Conservation (phyloP, 2,113 vertebrate species). For the Chelonoidis abingdonii region DNA sequence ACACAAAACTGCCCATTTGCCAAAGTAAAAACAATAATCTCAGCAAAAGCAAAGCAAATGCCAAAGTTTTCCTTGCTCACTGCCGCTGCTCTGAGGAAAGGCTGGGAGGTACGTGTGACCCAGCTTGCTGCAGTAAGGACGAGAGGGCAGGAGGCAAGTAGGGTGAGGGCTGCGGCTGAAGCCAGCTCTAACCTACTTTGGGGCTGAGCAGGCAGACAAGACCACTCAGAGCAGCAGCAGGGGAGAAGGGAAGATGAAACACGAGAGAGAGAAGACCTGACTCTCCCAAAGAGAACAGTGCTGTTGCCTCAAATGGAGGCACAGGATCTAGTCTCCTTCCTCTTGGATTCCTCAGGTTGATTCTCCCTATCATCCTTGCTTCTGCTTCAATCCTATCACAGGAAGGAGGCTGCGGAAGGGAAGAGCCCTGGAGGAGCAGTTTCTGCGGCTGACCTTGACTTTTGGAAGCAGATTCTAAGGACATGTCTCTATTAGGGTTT, state of each 20-base stretch:
- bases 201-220: background rate
- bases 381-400: background rate
- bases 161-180: background rate
- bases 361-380: background rate
- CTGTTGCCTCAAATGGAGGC: background rate
- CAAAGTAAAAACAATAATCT: background rate
- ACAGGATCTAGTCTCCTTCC: background rate
- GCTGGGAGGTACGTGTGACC: background rate
- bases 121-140: background rate
- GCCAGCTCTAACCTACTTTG: background rate
- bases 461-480: conserved; percentile 45
- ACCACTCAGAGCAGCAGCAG: background rate
- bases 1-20: background rate
- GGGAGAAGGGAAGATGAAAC: background rate
- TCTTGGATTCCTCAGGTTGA: background rate
- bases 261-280: background rate
- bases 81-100: background rate
- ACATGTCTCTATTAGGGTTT: conserved; percentile 18
- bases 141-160: background rate
- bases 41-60: background rate
- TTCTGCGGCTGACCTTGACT: background rate
- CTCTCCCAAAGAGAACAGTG: background rate
- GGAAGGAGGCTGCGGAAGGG: background rate
- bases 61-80: background rate
- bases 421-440: background rate